phyloP scores from a whole-genome alignment of 92 coral and sea anemone genomes.

The Porites evermanni region DNA sequence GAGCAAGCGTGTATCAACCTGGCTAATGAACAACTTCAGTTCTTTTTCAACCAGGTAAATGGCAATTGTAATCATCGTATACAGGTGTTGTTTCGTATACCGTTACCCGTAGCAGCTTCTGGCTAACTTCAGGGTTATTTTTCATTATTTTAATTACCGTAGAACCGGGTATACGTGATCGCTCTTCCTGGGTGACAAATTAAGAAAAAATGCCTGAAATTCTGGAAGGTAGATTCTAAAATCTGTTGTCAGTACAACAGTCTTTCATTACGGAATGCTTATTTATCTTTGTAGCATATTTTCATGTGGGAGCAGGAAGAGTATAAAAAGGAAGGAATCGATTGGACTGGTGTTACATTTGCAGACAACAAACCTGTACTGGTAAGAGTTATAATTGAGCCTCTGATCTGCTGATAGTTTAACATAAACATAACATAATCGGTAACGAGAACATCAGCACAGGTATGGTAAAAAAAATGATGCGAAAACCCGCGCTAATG shows the following conservation, averaged over 20 bases:
- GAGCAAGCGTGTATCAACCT: slow-evolving; percentile 92
- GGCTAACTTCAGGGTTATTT: too few species aligned
- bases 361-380: slow-evolving; percentile 89
- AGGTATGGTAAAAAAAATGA: not conserved
- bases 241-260: too few species aligned
- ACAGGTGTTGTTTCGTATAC: not conserved
- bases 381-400: slow-evolving; percentile 50
- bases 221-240: too few species aligned
- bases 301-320: slow-evolving; percentile 96
- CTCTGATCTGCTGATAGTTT: not conserved
- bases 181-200: too few species aligned
- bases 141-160: too few species aligned
- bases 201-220: too few species aligned
- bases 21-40: slow-evolving; percentile 92
- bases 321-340: slow-evolving; percentile 85
- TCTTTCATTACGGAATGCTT: not conserved
- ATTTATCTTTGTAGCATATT: slow-evolving; percentile 64
- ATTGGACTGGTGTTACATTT: slow-evolving; percentile 81
- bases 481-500: not conserved
- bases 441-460: not conserved
- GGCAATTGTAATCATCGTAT: not conserved
- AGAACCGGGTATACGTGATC: too few species aligned
- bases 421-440: not conserved
- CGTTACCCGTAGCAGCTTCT: not conserved
- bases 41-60: slow-evolving; percentile 90